These are phyloP conservation scores for Vanessa atalanta DNA, from an alignment of 1,140 invertebrate genomes.

Conservation along the genomic window DNA sequence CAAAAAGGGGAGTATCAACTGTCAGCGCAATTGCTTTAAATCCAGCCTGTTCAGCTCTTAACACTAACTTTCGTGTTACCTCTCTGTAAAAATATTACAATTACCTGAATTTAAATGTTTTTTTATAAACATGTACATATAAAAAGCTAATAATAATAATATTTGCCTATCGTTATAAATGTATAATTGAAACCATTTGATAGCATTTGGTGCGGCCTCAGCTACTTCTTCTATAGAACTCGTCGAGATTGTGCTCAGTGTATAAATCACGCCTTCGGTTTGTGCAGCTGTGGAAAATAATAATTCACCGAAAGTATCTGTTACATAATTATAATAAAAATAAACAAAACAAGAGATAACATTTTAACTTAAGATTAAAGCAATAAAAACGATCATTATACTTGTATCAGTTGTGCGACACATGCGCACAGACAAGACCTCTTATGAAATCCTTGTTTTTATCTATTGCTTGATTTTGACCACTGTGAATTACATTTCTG, in stretches of 20 bases:
- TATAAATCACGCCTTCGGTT: slow-evolving; percentile 87
- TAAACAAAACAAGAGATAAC: not conserved
- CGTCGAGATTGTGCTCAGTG: slow-evolving; percentile 93
- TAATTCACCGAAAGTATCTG: too few species aligned
- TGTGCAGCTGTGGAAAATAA: slow-evolving; percentile 85
- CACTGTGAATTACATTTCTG: too few species aligned
- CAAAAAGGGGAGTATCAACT: slow-evolving; percentile 94
- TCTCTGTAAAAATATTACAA: slow-evolving; percentile 75
- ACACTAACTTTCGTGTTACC: slow-evolving; percentile 87
- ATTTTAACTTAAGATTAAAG: too few species aligned
- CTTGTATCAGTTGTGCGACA: too few species aligned
- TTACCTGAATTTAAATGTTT: not conserved
- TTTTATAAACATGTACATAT: not conserved
- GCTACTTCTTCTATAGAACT: slow-evolving; percentile 94
- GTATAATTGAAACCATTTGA: slow-evolving; percentile 96
- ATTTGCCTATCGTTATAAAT: slow-evolving; percentile 89
- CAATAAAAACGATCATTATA: too few species aligned
- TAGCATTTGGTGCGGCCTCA: slow-evolving; percentile 85
- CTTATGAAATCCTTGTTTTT: too few species aligned
- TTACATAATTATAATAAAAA: too few species aligned
- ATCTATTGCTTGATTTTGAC: too few species aligned
- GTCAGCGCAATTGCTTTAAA: slow-evolving; percentile 95
- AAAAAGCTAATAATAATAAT: not conserved
- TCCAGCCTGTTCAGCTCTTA: slow-evolving; percentile 90
- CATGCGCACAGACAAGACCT: too few species aligned